Conservation (phyloP, 1,140 invertebrate genomes). For the Drosophila sulfurigaster region DNA sequence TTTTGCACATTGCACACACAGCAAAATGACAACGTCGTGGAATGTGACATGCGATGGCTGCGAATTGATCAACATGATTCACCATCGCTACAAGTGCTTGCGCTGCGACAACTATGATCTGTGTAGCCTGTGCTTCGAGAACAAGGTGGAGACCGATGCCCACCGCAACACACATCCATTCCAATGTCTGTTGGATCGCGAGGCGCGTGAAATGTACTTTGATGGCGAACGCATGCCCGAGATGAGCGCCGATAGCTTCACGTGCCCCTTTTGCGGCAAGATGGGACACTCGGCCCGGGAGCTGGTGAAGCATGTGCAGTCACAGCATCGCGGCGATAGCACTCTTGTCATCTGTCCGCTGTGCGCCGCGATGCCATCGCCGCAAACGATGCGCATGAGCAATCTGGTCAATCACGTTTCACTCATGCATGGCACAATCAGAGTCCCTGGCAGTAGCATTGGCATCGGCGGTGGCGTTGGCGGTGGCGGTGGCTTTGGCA, state of each 20-base stretch:
- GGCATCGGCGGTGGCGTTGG: too few relatives aligned
- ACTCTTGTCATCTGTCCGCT: slow-evolving; percentile 60
- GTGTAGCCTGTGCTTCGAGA: slow-evolving; percentile 43
- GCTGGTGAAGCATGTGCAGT: slow-evolving; percentile 42
- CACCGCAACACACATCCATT: slow-evolving; percentile 52
- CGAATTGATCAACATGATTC: slow-evolving; percentile 8
- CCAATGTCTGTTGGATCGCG: slow-evolving; percentile 60
- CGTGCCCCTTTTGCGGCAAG: slow-evolving; percentile 59
- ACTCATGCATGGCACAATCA: slow-evolving; percentile 16
- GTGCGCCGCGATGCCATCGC: slow-evolving; percentile 44
- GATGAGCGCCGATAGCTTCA: slow-evolving; percentile 65
- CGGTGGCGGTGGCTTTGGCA: too few relatives aligned
- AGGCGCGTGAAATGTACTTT: slow-evolving; percentile 41
- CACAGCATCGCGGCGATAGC: slow-evolving; percentile 13
- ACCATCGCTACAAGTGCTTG: slow-evolving; percentile 64
- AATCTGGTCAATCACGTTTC: slow-evolving; percentile 42
- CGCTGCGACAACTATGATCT: slow-evolving; percentile 60
- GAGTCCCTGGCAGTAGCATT: background rate
- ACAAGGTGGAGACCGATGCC: background rate
- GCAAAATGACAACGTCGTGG: slow-evolving; percentile 38
- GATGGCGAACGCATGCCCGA: slow-evolving; percentile 47
- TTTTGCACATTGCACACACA: background rate
- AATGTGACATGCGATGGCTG: slow-evolving; percentile 63
- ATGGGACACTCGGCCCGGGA: slow-evolving; percentile 41
- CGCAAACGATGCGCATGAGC: slow-evolving; percentile 2